A percentile compares a stretch with the other conserved stretches of the same genome.
Evolutionary conservation across 2,888 invertebrate species (phyloP).

Genomic region (Hymenopus coronatus): DNA sequence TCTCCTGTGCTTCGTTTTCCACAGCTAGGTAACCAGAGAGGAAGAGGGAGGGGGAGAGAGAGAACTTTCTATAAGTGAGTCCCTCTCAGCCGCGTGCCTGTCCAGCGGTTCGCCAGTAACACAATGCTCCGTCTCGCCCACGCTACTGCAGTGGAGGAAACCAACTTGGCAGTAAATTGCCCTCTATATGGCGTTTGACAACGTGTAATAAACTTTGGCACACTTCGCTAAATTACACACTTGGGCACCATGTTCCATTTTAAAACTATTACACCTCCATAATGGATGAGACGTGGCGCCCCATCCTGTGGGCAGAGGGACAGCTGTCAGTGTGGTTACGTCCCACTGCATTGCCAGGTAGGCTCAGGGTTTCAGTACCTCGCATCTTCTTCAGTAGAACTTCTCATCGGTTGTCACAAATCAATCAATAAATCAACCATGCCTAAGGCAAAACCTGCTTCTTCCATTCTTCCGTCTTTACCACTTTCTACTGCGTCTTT

Average conservation of each 20-base stretch:
- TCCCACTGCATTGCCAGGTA: background rate
- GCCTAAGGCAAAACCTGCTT: too few species aligned
- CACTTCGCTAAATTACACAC: background rate
- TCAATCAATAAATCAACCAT: too few species aligned
- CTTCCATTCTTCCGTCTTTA: too few species aligned
- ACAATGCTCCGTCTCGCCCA: background rate
- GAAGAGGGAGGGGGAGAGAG: too few species aligned
- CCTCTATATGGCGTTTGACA: background rate
- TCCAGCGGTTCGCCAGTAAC: background rate
- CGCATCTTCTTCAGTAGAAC: too few species aligned
- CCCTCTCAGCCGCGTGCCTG: too few species aligned
- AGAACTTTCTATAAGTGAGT: too few species aligned
- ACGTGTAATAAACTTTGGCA: background rate
- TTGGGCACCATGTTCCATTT: background rate
- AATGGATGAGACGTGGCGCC: background rate
- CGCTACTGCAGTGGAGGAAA: background rate
- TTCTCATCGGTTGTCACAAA: too few species aligned
- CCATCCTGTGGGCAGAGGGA: background rate
- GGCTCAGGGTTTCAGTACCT: too few species aligned
- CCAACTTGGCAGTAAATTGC: background rate
- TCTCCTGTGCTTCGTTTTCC: too few species aligned
- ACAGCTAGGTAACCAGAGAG: too few species aligned
- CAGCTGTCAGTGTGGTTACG: background rate
- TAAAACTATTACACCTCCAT: background rate
- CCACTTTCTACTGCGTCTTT: too few species aligned